Evolutionary conservation across 2,797 vertebrate species (phyloP), one percentile per base, ranked within the genome.

Genomic region (Centroberyx gerrardi): DNA sequence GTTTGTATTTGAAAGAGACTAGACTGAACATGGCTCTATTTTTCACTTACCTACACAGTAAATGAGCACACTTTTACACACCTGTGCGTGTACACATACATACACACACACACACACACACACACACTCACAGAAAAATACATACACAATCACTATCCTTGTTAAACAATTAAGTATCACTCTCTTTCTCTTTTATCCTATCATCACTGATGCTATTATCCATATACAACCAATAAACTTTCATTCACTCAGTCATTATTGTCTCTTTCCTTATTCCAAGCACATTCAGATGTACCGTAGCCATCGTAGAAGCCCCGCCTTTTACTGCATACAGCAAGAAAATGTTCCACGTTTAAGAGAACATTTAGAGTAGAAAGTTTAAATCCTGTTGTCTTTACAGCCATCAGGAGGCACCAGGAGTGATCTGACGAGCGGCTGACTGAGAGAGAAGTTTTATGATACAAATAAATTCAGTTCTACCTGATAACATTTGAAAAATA

Each of bases 381-480:
- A 58, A 38, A 4, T 61, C 29, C 0, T 60, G 10, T n/a, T 31
- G 3, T 55, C 46, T 64, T 51, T 36, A 56, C 44, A 27, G 53
- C 28, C 2, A 64, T 46, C 13, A 65, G 49, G 60, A 56, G n/a
- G 17, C 38, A 29, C 22, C 22, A 61, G 4, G 33, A 44, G 64
- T 59, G 0, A 70, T 44, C 9, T 29, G 2, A 28, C 40, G 59
- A 17, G 10, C 14, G 55, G 31, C 4, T 29, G 33, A 46, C 10
- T 49, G n/a, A 54, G 14, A 61, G 33, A 46, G 59, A 61, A 4
- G 27, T 36, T 51, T 38, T 44, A 53, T 51, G n/a, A 48, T 12
- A 27, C 17, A 22, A 51, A 48, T 38, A 28, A 61, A 75, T 51
- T 28, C 54, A 12, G 15, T 66, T 73, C n/a, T 68, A 31, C 58